phyloP scores from a whole-genome alignment of 2,113 vertebrate genomes.

The Paradoxurus hermaphroditus region DNA sequence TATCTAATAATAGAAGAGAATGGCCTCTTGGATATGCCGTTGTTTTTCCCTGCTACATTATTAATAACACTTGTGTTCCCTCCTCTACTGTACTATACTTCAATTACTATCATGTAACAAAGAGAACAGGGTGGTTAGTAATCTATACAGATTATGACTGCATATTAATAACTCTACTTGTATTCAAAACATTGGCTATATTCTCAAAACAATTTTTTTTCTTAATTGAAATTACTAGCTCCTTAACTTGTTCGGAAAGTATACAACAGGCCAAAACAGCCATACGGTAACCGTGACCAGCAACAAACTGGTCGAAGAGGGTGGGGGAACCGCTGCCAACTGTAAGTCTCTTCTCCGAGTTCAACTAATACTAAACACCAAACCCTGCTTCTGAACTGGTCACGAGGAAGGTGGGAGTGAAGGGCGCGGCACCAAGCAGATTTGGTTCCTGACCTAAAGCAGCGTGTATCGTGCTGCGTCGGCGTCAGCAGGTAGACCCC shows the following conservation, averaged over 20 bases:
- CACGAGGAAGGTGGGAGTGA: neutral
- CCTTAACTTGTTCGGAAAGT: constrained; percentile 1
- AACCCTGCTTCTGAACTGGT: neutral
- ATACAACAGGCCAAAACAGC: neutral
- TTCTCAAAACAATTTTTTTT: neutral
- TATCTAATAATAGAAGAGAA: constrained; percentile 47
- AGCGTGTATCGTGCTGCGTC: fast-evolving
- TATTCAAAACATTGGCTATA: neutral
- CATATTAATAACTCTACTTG: neutral
- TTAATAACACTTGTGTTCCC: constrained; percentile 36
- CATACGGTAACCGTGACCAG: neutral
- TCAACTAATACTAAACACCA: neutral
- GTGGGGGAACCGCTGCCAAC: constrained; percentile 53
- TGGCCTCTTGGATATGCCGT: constrained; percentile 15
- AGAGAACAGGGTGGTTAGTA: neutral
- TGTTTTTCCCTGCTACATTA: constrained; percentile 48
- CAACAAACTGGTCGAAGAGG: neutral
- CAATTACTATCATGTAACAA: constrained; percentile 40
- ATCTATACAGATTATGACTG: neutral
- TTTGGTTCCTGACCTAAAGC: neutral
- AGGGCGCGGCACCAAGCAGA: neutral
- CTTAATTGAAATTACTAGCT: neutral
- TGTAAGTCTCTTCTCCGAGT: neutral
- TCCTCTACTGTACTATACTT: constrained; percentile 3
- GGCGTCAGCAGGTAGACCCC: neutral